Conservation (phyloP, 2,888 invertebrate genomes). For the Tryphoninae sp. region DNA sequence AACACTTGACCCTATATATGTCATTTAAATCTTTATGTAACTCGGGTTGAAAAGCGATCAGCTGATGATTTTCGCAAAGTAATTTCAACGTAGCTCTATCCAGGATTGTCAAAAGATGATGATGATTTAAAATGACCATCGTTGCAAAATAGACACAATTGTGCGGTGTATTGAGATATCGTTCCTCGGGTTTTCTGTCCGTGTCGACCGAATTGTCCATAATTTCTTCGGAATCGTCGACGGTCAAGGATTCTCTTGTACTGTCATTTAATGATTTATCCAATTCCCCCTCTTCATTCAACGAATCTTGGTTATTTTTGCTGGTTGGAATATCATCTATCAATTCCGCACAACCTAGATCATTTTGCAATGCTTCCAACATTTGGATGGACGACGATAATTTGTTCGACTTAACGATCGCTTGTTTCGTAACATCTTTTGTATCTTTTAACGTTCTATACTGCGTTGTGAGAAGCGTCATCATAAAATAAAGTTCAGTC, state of each 20-base stretch:
- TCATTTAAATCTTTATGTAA: conserved; percentile 76
- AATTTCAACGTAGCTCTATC: conserved; percentile 87
- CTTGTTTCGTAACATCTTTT: conserved; percentile 13
- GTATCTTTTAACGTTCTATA: conserved; percentile 61
- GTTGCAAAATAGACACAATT: conserved; percentile 91
- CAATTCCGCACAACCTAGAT: conserved; percentile 69
- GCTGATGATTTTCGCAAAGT: conserved; percentile 86
- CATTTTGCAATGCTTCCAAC: conserved; percentile 66
- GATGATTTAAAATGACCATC: conserved; percentile 85
- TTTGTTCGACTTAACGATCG: neutral
- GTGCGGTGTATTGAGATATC: conserved; percentile 78
- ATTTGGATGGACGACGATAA: conserved; percentile 33
- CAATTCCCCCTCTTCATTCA: conserved; percentile 2
- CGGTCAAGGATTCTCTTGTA: conserved; percentile 16
- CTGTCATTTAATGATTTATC: conserved; percentile 37
- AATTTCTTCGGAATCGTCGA: conserved; percentile 10
- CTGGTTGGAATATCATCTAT: conserved; percentile 49
- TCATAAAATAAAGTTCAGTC: conserved; percentile 87
- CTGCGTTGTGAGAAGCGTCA: conserved; percentile 85
- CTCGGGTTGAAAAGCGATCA: conserved; percentile 84
- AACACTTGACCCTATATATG: conserved; percentile 69
- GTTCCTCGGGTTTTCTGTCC: neutral
- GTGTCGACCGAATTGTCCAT: neutral
- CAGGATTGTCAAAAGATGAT: conserved; percentile 83
- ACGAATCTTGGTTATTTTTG: neutral